phyloP scores from a whole-genome alignment of 2,797 vertebrate genomes.

The Platyrinchus mystaceus region DNA sequence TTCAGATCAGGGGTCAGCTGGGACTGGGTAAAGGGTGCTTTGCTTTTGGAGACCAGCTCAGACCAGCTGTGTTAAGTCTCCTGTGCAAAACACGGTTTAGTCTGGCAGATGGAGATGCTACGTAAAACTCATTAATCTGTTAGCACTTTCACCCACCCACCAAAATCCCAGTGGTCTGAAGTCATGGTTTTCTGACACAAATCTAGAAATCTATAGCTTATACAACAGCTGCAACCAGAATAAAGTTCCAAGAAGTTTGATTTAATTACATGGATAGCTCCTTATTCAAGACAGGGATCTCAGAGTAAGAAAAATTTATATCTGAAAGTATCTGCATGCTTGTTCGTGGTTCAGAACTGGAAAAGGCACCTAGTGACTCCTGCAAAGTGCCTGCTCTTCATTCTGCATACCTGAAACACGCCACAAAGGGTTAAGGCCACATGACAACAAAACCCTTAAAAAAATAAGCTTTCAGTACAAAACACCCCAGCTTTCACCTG shows the following conservation, averaged over 20 bases:
- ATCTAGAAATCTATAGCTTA: conserved; percentile 33
- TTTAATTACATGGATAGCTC: neutral
- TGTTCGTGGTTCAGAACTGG: neutral
- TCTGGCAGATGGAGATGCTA: conserved; percentile 54
- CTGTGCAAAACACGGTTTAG: neutral
- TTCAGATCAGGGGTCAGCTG: neutral
- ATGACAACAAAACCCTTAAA: neutral
- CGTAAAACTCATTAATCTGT: conserved; percentile 56
- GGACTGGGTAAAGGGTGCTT: neutral
- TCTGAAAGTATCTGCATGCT: neutral
- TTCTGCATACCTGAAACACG: neutral
- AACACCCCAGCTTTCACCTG: neutral
- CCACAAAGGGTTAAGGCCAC: neutral
- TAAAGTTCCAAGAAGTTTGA: neutral
- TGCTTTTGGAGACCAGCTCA: neutral
- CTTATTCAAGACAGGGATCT: neutral
- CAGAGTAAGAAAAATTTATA: neutral
- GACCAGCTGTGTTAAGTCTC: conserved; percentile 48
- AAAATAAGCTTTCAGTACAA: neutral
- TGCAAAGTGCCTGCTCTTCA: neutral
- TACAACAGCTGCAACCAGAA: conserved; percentile 57
- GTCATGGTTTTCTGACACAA: conserved; percentile 51
- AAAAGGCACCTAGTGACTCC: neutral
- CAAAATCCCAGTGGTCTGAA: conserved; percentile 56
- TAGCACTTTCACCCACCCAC: conserved; percentile 62